Conservation (phyloP, 2,888 invertebrate species). For the Papilio demoleus region DNA sequence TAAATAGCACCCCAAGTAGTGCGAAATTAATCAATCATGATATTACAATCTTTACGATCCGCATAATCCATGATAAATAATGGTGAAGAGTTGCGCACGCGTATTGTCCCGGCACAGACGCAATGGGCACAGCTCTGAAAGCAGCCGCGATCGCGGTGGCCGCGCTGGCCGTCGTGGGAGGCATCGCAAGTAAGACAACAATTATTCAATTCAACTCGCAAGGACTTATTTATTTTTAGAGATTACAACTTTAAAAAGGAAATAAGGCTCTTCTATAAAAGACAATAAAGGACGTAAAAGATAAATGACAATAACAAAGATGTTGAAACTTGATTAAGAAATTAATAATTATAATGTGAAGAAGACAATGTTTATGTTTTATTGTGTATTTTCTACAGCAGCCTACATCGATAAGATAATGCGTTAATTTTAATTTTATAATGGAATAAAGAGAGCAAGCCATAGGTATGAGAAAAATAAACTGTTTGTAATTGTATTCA, state of each 20-base stretch:
- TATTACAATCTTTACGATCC: slow-evolving; percentile 38
- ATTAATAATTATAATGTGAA: background rate
- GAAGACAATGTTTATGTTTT: background rate
- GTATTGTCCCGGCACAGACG: slow-evolving; percentile 42
- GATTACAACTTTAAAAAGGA: background rate
- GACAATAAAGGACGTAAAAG: background rate
- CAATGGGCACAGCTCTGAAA: slow-evolving; percentile 54
- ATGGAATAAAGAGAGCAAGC: background rate
- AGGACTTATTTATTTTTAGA: background rate
- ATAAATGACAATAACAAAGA: too few relatives aligned
- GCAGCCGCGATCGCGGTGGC: slow-evolving; percentile 54
- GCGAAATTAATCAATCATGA: slow-evolving; percentile 38
- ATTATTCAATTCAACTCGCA: background rate
- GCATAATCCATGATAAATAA: slow-evolving; percentile 41
- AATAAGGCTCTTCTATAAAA: background rate
- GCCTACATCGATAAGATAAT: background rate
- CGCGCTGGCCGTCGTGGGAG: slow-evolving; percentile 55
- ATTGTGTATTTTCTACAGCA: background rate
- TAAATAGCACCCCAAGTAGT: slow-evolving; percentile 22
- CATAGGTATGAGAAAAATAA: background rate
- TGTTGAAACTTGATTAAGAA: too few relatives aligned
- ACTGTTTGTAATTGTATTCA: background rate
- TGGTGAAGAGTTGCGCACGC: slow-evolving; percentile 34
- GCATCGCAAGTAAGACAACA: slow-evolving; percentile 59
- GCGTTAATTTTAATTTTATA: background rate